phyloP scores from a whole-genome alignment of 1,140 invertebrate genomes.

The Phortica variegata region DNA sequence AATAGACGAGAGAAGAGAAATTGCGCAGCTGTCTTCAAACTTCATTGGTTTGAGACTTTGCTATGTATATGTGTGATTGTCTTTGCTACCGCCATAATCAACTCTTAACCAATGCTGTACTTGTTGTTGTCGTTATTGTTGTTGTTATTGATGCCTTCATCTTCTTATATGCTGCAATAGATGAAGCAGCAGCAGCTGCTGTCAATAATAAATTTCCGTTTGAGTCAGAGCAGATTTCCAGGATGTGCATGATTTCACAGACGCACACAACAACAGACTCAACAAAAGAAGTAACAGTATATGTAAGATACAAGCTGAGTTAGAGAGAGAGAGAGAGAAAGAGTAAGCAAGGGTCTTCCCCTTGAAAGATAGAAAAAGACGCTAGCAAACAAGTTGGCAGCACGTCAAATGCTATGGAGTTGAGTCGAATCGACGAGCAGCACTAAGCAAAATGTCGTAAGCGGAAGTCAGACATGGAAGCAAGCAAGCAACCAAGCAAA shows the following conservation, averaged over 20 bases:
- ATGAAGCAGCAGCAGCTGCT: conserved; percentile 51
- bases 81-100: no score
- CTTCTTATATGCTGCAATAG: no score
- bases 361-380: no score
- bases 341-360: neutral
- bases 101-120: no score
- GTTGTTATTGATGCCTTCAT: neutral
- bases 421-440: no score
- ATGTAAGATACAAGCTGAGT: neutral
- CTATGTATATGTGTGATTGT: no score
- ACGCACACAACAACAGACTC: conserved; percentile 12
- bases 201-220: conserved; percentile 56
- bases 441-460: conserved; percentile 8
- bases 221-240: conserved; percentile 51
- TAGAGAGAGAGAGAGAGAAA: neutral
- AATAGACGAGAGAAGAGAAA: conserved; percentile 16
- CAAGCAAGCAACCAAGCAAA: no score
- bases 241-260: conserved; percentile 23
- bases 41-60: no score
- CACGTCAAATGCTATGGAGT: no score
- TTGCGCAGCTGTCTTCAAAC: neutral
- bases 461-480: conserved; percentile 1
- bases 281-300: neutral
- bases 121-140: conserved; percentile 7
- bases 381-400: neutral